Base-by-base conservation (phyloP, 1,140 invertebrate species). In the Procambarus virginalis region DNA sequence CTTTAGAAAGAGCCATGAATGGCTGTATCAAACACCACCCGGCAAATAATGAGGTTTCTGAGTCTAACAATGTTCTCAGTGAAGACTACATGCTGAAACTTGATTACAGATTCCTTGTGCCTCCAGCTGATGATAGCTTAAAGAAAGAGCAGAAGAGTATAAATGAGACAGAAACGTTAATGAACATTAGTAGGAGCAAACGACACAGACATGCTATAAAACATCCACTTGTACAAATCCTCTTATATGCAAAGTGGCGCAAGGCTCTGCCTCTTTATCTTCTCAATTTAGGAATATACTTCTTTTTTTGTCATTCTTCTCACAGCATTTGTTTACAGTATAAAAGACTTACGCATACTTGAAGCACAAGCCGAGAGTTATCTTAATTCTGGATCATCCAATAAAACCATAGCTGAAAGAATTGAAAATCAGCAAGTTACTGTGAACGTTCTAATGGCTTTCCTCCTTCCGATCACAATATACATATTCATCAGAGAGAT, bases 191-290 rank as follows among this genome's bases (percentile, higher is more conserved):
- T 70, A 60, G 79, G 20, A 92, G 86, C 79, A 51, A 77, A 14
- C 46, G 55, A 14, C 90, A 89, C 49, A 80, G 92, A 9, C 76
- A 89, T 46, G 58, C 86, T 78, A 89, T 97, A 3, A 96, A 96
- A 92, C 97, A 97, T 94, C 97, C 97, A 2, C 94, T 97, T 0
- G 95, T 97, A 12, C 96, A 96, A 0, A 97, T 96, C 90, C 97
- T 97, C 92, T 93, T 97, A 2, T 96, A 96, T 92, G 94, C 97
- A n/a, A 97, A 97, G 93, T 97, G 97, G 96, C 95, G 96, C 92
- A 94, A 95, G 86, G 96, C 97, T 87, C 95, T 96, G 51, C 95
- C 95, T n/a, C 94, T 97, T 12, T 96, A 97, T 92, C 96, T 95
- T 83, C 93, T 95, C 2, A 97, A 97, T 93, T 95, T 97, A 48